Base-by-base conservation (phyloP, 2,888 invertebrate genomes). In the Drosophila nigritarsus region DNA sequence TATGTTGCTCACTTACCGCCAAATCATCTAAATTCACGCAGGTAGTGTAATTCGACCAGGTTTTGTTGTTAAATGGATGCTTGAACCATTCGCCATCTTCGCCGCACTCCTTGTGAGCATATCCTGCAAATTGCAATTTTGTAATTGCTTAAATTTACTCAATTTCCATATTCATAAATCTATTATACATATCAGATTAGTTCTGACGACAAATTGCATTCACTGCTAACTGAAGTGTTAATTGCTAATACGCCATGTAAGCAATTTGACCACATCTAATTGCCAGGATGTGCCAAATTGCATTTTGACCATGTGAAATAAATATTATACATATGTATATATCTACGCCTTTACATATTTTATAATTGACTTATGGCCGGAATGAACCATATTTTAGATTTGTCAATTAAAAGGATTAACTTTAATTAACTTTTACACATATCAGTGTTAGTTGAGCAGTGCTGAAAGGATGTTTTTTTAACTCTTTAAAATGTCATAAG, bases 1-100 rank as follows among this genome's bases (percentile, higher is more conserved):
- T 50, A 29, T 30, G 27, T 9, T 51, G 32, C 38, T 2, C 2
- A 62, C 80, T 75, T 92, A 96, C 96, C 89, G 94, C 94, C 55
- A 96, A 94, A 87, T 96, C 96, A 45, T 95, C 95, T 49, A 95
- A 86, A 91, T 97, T 96, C 72, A 98, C 94, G 93, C 98, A 98
- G 50, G 96, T 96, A 61, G 97, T 98, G 94, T 98, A 98, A 94
- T 98, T 98, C 83, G 97, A 97, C 98, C 98, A 98, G 30, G 96
- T 94, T 85, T 94, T 94, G 90, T 96, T 96, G 58, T 95, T 96
- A 70, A 94, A 94, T 13, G 97, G 97, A 93, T 97, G 97, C 67
- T 94, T 95, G 93, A 95, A 97, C 98, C 98, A 98, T 55, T 95
- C 95, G 24, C 97, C 98, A 91, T 97, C 95, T 29, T 93, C 92